A percentile compares a stretch with the other conserved stretches of the same genome.
Evolutionary conservation across 2,888 invertebrate species (phyloP).

Genomic region (Dilophus febrilis): DNA sequence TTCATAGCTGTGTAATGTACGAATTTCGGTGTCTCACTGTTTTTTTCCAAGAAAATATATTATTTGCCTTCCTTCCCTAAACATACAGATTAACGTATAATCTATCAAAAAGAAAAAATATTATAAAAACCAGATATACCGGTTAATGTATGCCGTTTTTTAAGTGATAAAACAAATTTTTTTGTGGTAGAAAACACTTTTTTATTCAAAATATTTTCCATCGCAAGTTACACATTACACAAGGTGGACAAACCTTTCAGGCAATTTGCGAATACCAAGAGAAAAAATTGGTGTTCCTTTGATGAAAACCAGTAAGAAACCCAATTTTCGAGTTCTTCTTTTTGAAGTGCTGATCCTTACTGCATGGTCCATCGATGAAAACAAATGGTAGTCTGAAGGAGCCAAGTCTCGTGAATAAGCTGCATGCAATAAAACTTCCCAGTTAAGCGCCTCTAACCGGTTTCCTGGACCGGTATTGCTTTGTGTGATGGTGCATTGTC

Average conservation of each 20-base stretch:
- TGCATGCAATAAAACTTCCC: slow-evolving; percentile 7
- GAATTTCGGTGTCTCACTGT: too few species aligned
- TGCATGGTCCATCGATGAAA: slow-evolving; percentile 7
- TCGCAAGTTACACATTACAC: slow-evolving; percentile 5
- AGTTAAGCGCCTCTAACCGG: slow-evolving; percentile 5
- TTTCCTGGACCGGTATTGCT: slow-evolving; percentile 8
- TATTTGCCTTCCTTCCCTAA: too few species aligned
- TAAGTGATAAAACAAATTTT: too few species aligned
- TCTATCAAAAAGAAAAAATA: too few species aligned
- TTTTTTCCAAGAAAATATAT: too few species aligned
- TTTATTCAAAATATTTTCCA: too few species aligned
- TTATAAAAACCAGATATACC: too few species aligned
- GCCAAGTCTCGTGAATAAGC: slow-evolving; percentile 8
- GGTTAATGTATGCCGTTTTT: too few species aligned
- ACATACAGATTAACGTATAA: too few species aligned
- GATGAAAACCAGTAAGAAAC: slow-evolving; percentile 3
- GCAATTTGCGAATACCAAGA: slow-evolving; percentile 7
- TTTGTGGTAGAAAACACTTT: too few species aligned
- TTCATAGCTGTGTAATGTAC: too few species aligned
- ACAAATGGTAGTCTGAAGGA: slow-evolving; percentile 9
- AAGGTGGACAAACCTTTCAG: slow-evolving; percentile 7
- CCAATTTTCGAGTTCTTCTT: slow-evolving; percentile 6
- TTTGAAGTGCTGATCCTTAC: slow-evolving; percentile 2
- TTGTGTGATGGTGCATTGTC: slow-evolving; percentile 9
- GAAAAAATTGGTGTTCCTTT: slow-evolving; percentile 7